phyloP scores from a whole-genome alignment of 2,888 invertebrate genomes.

The Acleris laterana region DNA sequence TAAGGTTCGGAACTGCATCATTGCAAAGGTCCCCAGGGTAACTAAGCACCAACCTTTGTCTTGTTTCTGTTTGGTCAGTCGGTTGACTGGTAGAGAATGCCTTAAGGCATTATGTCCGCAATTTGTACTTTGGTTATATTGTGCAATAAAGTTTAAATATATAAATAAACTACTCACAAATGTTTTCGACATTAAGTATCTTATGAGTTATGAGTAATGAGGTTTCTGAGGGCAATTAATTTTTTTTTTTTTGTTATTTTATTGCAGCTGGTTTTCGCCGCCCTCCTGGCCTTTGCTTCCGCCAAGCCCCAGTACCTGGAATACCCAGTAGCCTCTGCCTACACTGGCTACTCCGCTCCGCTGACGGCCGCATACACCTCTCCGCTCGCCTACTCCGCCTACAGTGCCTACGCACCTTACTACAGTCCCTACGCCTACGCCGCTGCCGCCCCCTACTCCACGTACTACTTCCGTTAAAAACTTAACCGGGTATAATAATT shows the following conservation, averaged over 20 bases:
- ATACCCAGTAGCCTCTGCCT: constrained; percentile 67
- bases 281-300: constrained; percentile 80
- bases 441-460: constrained; percentile 51
- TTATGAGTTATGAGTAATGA: too few relatives aligned
- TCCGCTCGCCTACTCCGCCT: constrained; percentile 61
- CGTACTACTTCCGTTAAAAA: constrained; percentile 62
- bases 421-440: constrained; percentile 56
- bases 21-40: too few relatives aligned
- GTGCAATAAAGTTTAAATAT: too few relatives aligned
- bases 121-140: too few relatives aligned
- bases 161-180: too few relatives aligned
- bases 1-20: too few relatives aligned
- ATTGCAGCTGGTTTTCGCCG: constrained; percentile 73
- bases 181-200: too few relatives aligned
- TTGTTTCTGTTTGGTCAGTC: too few relatives aligned
- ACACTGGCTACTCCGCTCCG: constrained; percentile 62
- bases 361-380: constrained; percentile 79
- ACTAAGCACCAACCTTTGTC: too few relatives aligned
- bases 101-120: too few relatives aligned
- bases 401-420: constrained; percentile 43
- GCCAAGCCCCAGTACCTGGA: constrained; percentile 76
- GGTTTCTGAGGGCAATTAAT: too few relatives aligned
- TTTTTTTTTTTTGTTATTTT: not conserved
- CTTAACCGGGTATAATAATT: constrained; percentile 19
- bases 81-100: too few relatives aligned